phyloP scores from a whole-genome alignment of 1,140 invertebrate genomes.

The Trialeurodes vaporariorum region DNA sequence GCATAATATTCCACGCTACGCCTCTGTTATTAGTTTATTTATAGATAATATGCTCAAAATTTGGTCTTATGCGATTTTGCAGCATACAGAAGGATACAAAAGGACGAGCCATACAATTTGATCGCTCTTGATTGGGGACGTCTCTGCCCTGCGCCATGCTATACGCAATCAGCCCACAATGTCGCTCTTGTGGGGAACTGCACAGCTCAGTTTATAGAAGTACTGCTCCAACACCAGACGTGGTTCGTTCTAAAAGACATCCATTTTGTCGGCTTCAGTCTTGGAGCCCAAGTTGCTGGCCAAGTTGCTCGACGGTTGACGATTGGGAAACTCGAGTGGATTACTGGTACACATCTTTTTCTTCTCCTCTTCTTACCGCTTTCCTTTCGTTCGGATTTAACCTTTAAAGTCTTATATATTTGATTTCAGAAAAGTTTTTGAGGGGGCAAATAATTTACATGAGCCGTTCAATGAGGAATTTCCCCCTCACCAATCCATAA shows the following conservation, averaged over 20 bases:
- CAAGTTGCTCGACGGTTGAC: conserved; percentile 42
- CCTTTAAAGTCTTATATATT: background rate
- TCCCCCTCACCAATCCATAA: background rate
- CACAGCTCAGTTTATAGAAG: conserved; percentile 29
- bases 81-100: no score
- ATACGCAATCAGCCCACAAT: conserved; percentile 42
- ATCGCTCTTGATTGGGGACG: conserved; percentile 48
- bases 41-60: no score
- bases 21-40: no score
- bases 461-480: background rate
- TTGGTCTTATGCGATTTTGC: no score
- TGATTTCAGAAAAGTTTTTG: background rate
- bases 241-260: conserved; percentile 33
- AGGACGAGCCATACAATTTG: conserved; percentile 42
- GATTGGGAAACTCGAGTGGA: conserved; percentile 24
- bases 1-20: no score
- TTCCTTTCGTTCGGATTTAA: background rate
- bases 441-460: background rate
- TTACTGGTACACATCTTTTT: conserved; percentile 36
- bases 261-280: conserved; percentile 62
- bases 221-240: conserved; percentile 32
- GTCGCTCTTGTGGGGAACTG: conserved; percentile 42
- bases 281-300: conserved; percentile 61
- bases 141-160: conserved; percentile 45
- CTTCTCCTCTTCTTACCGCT: no score